Evolutionary conservation across 2,797 vertebrate genomes (phyloP).

Genomic region (Thalassophryne amazonica): DNA sequence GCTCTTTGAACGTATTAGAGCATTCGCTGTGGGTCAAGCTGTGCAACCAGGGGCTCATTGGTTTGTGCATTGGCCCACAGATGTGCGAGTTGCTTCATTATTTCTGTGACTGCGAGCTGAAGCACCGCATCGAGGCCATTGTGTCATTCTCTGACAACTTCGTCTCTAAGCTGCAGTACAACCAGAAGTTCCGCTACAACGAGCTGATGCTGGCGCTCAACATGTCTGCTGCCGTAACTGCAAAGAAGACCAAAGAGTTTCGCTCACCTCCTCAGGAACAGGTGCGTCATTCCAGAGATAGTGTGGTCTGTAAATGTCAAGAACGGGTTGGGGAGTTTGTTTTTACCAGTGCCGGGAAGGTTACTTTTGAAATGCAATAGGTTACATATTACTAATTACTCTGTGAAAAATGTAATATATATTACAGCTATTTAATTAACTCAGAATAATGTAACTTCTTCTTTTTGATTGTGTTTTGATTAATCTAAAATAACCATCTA

Average conservation of each 20-base stretch:
- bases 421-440: too few relatives aligned
- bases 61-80: constrained; percentile 60
- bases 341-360: too few relatives aligned
- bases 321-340: too few relatives aligned
- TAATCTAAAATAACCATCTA: too few relatives aligned
- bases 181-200: constrained; percentile 98
- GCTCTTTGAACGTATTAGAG: constrained; percentile 12
- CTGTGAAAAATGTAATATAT: too few relatives aligned
- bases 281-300: too few relatives aligned
- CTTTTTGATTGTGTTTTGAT: too few relatives aligned
- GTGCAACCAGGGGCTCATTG: constrained; percentile 2
- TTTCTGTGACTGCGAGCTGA: constrained; percentile 97
- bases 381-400: too few relatives aligned
- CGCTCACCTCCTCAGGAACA: constrained; percentile 98
- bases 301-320: too few relatives aligned
- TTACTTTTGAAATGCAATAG: too few relatives aligned
- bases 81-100: constrained; percentile 98
- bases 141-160: constrained; percentile 95
- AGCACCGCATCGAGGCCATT: constrained; percentile 96
- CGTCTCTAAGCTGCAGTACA: constrained; percentile 93
- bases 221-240: constrained; percentile 97
- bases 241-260: constrained; percentile 97
- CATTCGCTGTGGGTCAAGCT: neutral
- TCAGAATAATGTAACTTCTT: too few relatives aligned
- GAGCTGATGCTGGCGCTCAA: constrained; percentile 98